Conservation (phyloP, 2,797 vertebrate genomes). For the Florisuga fusca region DNA sequence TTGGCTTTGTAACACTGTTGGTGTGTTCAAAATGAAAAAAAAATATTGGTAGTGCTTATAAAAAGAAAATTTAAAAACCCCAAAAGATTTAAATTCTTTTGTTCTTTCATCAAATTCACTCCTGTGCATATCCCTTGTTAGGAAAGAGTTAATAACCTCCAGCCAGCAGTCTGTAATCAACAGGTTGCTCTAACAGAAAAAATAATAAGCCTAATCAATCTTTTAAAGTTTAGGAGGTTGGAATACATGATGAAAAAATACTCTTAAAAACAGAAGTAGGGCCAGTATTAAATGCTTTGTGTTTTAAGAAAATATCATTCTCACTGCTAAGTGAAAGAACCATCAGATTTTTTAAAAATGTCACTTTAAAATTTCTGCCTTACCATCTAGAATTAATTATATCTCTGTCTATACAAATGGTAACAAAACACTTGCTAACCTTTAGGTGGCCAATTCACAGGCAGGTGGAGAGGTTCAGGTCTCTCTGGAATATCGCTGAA, state of each 20-base stretch:
- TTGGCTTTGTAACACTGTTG: constrained; percentile 46
- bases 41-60: constrained; percentile 45
- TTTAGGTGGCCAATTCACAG: constrained; percentile 77
- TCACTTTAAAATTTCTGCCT: constrained; percentile 39
- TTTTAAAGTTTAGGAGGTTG: constrained; percentile 56
- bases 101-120: constrained; percentile 19
- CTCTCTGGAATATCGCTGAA: constrained; percentile 70
- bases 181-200: constrained; percentile 69
- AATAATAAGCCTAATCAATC: constrained; percentile 50
- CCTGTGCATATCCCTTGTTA: constrained; percentile 17
- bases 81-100: background rate
- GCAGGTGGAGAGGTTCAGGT: constrained; percentile 74
- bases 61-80: constrained; percentile 8
- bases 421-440: constrained; percentile 81
- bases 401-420: constrained; percentile 67
- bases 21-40: constrained; percentile 21
- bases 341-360: constrained; percentile 11
- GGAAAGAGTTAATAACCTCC: constrained; percentile 64
- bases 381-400: constrained; percentile 51
- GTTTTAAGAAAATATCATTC: constrained; percentile 55
- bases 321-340: constrained; percentile 58
- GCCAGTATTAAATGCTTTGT: constrained; percentile 63
- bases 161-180: constrained; percentile 65
- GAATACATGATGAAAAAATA: constrained; percentile 40
- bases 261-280: constrained; percentile 43